These are phyloP conservation scores for Pseudochaenichthys georgianus DNA, from an alignment of 2,797 vertebrate species.

Conservation along the genomic window DNA sequence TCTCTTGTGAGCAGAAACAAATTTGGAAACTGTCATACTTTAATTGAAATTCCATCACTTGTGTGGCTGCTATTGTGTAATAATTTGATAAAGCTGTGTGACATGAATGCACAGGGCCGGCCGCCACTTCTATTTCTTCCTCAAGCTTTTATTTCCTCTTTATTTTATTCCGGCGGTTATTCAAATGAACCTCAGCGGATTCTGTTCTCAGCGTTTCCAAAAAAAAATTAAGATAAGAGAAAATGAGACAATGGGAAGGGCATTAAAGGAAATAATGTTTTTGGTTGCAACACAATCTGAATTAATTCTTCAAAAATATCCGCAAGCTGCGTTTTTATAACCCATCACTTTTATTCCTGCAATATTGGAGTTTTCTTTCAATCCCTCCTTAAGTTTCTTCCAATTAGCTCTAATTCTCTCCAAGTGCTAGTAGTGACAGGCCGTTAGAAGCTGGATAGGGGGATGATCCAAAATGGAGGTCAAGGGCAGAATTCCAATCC, in stretches of 20 bases:
- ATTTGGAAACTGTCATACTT: slow-evolving; percentile 82
- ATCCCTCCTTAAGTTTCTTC: slow-evolving; percentile 24
- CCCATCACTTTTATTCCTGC: slow-evolving; percentile 12
- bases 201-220: slow-evolving; percentile 58
- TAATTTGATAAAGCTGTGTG: slow-evolving; percentile 81
- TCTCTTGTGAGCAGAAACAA: slow-evolving; percentile 68
- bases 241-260: slow-evolving; percentile 65
- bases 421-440: slow-evolving; percentile 45
- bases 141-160: slow-evolving; percentile 72
- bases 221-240: slow-evolving; percentile 71
- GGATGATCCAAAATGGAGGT: slow-evolving; percentile 76
- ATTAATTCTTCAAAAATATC: slow-evolving; percentile 45
- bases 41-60: slow-evolving; percentile 85
- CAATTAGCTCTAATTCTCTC: slow-evolving; percentile 37
- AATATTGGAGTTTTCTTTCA: slow-evolving; percentile 18
- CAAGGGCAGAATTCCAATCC: slow-evolving; percentile 87
- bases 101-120: slow-evolving; percentile 74
- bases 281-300: slow-evolving; percentile 43
- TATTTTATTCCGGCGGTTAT: slow-evolving; percentile 62
- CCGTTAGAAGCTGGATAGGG: slow-evolving; percentile 48
- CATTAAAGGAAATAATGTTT: slow-evolving; percentile 61
- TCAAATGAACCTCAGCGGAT: slow-evolving; percentile 75
- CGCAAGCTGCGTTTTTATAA: slow-evolving; percentile 19
- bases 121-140: slow-evolving; percentile 70
- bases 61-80: slow-evolving; percentile 77